phyloP scores from a whole-genome alignment of 2,797 vertebrate genomes.

The Danionella dracula region DNA sequence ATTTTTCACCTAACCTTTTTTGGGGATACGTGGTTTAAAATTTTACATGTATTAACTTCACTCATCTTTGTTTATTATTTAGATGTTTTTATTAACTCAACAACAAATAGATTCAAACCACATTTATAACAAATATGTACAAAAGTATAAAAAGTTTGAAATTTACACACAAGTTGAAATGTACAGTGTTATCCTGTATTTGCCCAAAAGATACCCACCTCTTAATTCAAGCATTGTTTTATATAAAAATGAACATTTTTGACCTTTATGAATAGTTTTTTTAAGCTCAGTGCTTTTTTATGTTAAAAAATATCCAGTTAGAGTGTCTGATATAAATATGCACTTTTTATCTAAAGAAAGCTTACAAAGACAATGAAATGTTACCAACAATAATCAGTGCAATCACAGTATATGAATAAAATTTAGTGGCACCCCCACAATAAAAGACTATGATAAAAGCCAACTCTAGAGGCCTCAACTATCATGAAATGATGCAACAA shows the following conservation, averaged over 20 bases:
- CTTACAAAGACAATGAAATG: slow-evolving; percentile 25
- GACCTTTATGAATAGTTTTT: neutral
- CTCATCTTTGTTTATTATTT: too few relatives aligned
- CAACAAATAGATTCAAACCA: neutral
- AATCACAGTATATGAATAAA: slow-evolving; percentile 33
- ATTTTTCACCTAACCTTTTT: too few relatives aligned
- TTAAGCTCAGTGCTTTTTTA: neutral
- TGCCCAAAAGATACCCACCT: neutral
- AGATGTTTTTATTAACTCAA: too few relatives aligned
- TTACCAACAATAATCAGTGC: slow-evolving; percentile 32
- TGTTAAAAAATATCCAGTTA: neutral
- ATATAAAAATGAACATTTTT: slow-evolving; percentile 4
- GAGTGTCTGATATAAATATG: slow-evolving; percentile 22
- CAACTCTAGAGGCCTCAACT: too few relatives aligned
- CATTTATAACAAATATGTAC: slow-evolving; percentile 43
- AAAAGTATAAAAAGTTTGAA: slow-evolving; percentile 12
- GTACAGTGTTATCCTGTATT: neutral
- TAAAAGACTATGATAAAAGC: slow-evolving; percentile 19
- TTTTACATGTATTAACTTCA: too few relatives aligned
- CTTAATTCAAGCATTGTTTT: slow-evolving; percentile 10
- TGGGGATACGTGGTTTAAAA: too few relatives aligned
- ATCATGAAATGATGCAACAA: too few relatives aligned
- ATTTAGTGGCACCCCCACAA: slow-evolving; percentile 9
- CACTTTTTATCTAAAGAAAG: neutral
- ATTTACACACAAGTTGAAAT: slow-evolving; percentile 30